A percentile compares a stretch with the other conserved stretches of the same genome.
Conservation (phyloP, 2,888 invertebrate genomes). For the Volucella inanis region DNA sequence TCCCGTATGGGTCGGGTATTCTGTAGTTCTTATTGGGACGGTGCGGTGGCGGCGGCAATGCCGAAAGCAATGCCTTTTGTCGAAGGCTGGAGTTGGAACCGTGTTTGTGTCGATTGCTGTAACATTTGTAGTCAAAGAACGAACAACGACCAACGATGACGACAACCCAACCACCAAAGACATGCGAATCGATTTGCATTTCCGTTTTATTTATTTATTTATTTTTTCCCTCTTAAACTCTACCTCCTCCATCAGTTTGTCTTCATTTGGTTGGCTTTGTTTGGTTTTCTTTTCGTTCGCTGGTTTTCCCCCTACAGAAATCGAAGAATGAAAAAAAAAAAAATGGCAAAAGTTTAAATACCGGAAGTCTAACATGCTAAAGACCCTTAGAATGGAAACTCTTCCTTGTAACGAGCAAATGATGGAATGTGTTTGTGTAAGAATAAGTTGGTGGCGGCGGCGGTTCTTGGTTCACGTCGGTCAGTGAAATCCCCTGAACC, state of each 20-base stretch:
- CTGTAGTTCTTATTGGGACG: too few relatives aligned
- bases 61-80: too few relatives aligned
- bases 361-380: conserved; percentile 67
- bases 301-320: background rate
- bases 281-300: background rate
- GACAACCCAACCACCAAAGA: conserved; percentile 42
- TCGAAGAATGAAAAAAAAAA: conserved; percentile 25
- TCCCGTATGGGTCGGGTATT: background rate
- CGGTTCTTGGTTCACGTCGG: background rate
- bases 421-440: conserved; percentile 45
- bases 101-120: conserved; percentile 51
- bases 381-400: conserved; percentile 55
- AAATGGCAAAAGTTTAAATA: conserved; percentile 33
- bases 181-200: conserved; percentile 74
- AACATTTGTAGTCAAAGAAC: conserved; percentile 67
- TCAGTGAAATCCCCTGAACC: background rate
- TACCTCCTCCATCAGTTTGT: conserved; percentile 42
- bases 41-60: too few relatives aligned
- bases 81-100: conserved; percentile 1
- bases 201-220: conserved; percentile 55
- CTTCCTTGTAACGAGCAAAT: conserved; percentile 38
- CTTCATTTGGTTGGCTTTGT: conserved; percentile 16
- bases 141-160: conserved; percentile 37
- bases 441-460: conserved; percentile 9
- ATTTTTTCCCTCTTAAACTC: conserved; percentile 27